Percentiles rank a stretch among this genome's conserved stretches.
Conservation (phyloP, 2,888 invertebrate species). For the Eudasyphora cyanicolor region DNA sequence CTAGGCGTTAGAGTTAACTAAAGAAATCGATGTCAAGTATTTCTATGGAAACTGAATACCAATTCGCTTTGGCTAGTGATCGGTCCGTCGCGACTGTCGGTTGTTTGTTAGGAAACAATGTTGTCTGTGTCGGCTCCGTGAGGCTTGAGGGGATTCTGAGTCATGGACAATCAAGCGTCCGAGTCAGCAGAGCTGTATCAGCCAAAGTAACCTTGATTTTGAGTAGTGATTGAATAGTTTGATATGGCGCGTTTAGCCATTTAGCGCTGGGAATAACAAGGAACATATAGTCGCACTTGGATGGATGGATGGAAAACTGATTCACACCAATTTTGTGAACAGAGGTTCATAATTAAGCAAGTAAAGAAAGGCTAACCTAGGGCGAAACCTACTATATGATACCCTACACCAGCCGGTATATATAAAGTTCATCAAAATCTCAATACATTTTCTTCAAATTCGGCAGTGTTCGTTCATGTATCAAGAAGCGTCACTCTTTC, state of each 20-base stretch:
- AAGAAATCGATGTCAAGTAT: slow-evolving; percentile 62
- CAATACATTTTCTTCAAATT: no score
- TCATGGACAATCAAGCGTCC: not conserved
- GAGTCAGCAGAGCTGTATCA: not conserved
- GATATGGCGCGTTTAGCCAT: slow-evolving; percentile 3
- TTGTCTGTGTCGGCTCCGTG: not conserved
- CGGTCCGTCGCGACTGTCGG: not conserved
- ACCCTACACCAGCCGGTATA: no score
- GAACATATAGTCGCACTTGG: slow-evolving; percentile 2
- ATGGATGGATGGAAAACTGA: no score
- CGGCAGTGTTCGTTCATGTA: no score
- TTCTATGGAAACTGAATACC: slow-evolving; percentile 38
- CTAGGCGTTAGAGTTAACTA: not conserved
- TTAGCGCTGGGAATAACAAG: slow-evolving; percentile 25
- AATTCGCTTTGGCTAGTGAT: slow-evolving; percentile 33
- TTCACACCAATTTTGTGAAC: no score
- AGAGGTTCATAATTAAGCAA: no score
- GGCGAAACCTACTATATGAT: no score
- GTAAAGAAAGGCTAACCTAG: no score
- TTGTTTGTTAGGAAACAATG: not conserved
- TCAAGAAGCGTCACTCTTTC: no score
- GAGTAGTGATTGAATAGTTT: slow-evolving; percentile 50
- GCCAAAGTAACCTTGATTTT: slow-evolving; percentile 53
- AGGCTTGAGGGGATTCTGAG: slow-evolving; percentile 23
- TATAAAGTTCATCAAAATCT: no score